Evolutionary conservation across 2,888 invertebrate species (phyloP).

Genomic region (Drosophila meridiana): DNA sequence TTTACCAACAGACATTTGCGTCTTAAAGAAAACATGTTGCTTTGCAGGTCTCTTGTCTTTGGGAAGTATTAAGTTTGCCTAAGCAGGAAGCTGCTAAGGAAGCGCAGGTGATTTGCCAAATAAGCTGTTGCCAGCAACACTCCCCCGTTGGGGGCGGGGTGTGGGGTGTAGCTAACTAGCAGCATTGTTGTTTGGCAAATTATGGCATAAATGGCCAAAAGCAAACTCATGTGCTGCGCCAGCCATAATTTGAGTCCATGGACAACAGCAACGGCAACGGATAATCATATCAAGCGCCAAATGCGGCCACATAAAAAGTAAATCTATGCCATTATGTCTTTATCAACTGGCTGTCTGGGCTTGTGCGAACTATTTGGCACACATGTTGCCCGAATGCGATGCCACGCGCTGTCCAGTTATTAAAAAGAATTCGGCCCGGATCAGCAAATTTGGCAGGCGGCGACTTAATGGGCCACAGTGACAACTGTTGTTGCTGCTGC

Average conservation of each 20-base stretch:
- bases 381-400: constrained; percentile 63
- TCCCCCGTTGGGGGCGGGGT: too few species aligned
- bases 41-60: constrained; percentile 53
- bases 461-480: constrained; percentile 66
- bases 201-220: constrained; percentile 66
- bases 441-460: constrained; percentile 67
- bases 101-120: constrained; percentile 82
- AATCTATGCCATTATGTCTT: constrained; percentile 79
- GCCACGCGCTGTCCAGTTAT: constrained; percentile 59
- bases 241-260: constrained; percentile 13
- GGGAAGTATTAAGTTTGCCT: constrained; percentile 76
- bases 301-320: constrained; percentile 72
- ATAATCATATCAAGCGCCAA: constrained; percentile 70
- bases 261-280: constrained; percentile 16
- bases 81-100: constrained; percentile 80
- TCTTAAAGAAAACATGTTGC: constrained; percentile 60
- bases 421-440: constrained; percentile 75
- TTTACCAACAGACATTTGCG: constrained; percentile 56
- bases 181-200: constrained; percentile 61
- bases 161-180: not conserved
- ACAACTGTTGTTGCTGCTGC: constrained; percentile 59
- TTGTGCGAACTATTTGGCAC: constrained; percentile 75
- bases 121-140: constrained; percentile 44
- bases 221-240: constrained; percentile 42
- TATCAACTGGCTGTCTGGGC: constrained; percentile 68